Evolutionary conservation across 2,797 vertebrate species (phyloP).

Genomic region (Pseudotriccus pelzelni): DNA sequence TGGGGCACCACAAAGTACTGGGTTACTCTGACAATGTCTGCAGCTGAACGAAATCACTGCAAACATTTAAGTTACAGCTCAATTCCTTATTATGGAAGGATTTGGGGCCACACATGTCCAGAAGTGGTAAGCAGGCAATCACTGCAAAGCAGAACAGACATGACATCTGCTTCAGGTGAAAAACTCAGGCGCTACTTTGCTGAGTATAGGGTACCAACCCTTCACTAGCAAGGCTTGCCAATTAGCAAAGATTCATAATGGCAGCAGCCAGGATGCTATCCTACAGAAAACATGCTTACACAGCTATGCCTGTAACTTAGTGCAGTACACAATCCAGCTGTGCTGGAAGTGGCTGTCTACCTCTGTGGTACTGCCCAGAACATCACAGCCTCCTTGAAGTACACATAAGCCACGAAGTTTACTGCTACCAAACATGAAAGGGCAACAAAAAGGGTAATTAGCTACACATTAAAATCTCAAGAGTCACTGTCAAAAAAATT

Average conservation of each 20-base stretch:
- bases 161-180: background rate
- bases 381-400: background rate
- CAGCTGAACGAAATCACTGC: slow-evolving; percentile 48
- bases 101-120: background rate
- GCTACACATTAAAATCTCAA: background rate
- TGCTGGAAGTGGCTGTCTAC: background rate
- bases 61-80: slow-evolving; percentile 40
- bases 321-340: background rate
- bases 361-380: background rate
- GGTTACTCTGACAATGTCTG: slow-evolving; percentile 27
- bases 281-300: background rate
- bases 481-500: background rate
- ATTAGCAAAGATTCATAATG: background rate
- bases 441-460: background rate
- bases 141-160: background rate
- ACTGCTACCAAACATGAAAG: background rate
- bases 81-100: background rate
- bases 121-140: background rate
- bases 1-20: slow-evolving; percentile 32
- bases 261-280: background rate
- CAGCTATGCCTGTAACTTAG: background rate
- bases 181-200: background rate
- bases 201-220: background rate
- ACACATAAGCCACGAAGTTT: background rate
- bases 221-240: background rate